Evolutionary conservation across 2,797 vertebrate genomes (phyloP).

Genomic region (Microctenopoma stevenorrisi): DNA sequence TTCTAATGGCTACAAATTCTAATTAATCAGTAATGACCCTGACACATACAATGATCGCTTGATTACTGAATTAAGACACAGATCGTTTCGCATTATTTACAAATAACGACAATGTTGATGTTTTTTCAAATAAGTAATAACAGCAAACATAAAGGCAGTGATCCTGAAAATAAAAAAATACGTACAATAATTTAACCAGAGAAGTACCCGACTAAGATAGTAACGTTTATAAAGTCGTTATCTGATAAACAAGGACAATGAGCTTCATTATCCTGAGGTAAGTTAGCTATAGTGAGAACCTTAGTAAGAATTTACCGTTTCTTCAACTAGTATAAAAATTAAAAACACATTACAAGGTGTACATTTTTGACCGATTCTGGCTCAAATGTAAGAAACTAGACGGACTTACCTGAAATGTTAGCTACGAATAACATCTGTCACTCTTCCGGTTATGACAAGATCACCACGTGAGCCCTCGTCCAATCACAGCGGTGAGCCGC

Average conservation of each 20-base stretch:
- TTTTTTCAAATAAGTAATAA: background rate
- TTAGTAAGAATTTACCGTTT: background rate
- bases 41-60: too few species aligned
- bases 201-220: background rate
- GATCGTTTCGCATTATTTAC: background rate
- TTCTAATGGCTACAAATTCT: too few species aligned
- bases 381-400: background rate
- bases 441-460: slow-evolving; percentile 61
- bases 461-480: slow-evolving; percentile 14
- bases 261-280: background rate
- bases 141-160: background rate
- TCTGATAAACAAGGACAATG: background rate
- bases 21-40: too few species aligned
- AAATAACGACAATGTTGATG: background rate
- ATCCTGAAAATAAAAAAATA: background rate
- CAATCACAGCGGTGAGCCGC: slow-evolving; percentile 38
- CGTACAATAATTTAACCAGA: background rate
- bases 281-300: background rate
- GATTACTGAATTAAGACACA: too few species aligned
- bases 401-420: slow-evolving; percentile 54
- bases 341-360: rapidly evolving
- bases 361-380: too few species aligned
- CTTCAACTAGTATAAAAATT: background rate
- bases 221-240: background rate
- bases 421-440: slow-evolving; percentile 63